These are phyloP conservation scores for Drosophila crucigera DNA, from an alignment of 2,888 invertebrate species.

Conservation along the genomic window DNA sequence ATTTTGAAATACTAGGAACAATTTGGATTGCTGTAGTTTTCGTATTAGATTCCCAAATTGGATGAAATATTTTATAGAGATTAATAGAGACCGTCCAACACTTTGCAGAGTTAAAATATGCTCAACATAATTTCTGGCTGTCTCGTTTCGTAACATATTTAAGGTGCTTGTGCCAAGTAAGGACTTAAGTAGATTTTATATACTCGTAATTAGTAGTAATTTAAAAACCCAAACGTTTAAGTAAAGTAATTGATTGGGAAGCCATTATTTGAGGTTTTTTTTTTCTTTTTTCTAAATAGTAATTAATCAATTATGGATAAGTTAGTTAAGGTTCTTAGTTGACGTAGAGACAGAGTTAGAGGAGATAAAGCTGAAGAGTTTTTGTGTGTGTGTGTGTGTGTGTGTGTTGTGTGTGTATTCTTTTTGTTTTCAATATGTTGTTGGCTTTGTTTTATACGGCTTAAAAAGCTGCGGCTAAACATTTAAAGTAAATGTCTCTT, in stretches of 20 bases:
- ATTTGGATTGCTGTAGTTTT: not conserved
- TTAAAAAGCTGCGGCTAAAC: conserved; percentile 74
- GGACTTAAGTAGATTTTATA: conserved; percentile 33
- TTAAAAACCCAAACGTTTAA: conserved; percentile 53
- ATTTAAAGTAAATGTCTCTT: conserved; percentile 77
- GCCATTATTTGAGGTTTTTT: conserved; percentile 50
- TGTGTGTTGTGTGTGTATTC: conserved; percentile 9
- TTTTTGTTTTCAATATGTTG: conserved; percentile 8
- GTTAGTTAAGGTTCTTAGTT: conserved; percentile 57
- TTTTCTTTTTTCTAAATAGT: conserved; percentile 50
- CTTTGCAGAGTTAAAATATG: conserved; percentile 21
- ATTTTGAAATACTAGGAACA: not conserved
- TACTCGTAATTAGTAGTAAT: conserved; percentile 42
- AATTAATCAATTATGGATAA: conserved; percentile 57
- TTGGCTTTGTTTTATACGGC: conserved; percentile 24
- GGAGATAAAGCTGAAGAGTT: conserved; percentile 37
- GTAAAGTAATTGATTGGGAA: conserved; percentile 67
- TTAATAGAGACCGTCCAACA: conserved; percentile 21
- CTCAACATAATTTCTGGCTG: conserved; percentile 34
- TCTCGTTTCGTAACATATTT: conserved; percentile 33
- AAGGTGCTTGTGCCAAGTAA: conserved; percentile 51
- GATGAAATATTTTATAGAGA: no score
- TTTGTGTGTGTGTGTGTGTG: not conserved
- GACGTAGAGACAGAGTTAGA: conserved; percentile 49
- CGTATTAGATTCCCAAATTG: not conserved